Conservation (phyloP, 2,113 vertebrate genomes). For the Campylomormyrus tamandua region DNA sequence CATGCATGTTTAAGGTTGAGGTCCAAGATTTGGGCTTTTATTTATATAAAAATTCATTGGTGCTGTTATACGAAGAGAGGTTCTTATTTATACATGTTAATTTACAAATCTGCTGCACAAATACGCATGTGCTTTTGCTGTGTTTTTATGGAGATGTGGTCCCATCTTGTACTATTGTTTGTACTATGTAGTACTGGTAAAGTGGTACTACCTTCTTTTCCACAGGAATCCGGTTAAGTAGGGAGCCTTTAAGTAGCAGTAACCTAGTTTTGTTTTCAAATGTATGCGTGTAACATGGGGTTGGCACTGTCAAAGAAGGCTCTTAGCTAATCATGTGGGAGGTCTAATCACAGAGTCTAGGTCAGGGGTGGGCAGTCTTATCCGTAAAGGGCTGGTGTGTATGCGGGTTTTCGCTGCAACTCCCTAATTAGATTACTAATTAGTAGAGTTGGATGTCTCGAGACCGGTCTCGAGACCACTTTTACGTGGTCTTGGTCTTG, state of each 20-base stretch:
- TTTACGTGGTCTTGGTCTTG: too few species aligned
- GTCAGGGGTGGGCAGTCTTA: neutral
- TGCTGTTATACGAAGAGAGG: neutral
- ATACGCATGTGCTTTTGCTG: neutral
- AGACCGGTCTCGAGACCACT: too few species aligned
- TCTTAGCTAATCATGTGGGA: neutral
- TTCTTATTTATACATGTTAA: neutral
- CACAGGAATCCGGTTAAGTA: neutral
- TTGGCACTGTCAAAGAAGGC: neutral
- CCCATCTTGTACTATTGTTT: neutral
- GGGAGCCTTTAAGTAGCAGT: neutral
- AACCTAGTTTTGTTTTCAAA: neutral
- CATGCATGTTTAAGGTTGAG: neutral
- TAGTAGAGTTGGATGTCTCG: too few species aligned
- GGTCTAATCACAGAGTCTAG: neutral
- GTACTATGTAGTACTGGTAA: neutral
- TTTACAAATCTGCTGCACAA: neutral
- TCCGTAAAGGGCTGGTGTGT: too few species aligned
- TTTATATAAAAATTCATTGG: neutral
- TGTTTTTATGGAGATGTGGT: neutral
- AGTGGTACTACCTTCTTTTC: neutral
- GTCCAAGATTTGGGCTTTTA: neutral
- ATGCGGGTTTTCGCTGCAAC: too few species aligned
- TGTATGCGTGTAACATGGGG: neutral
- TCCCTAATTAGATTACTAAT: too few species aligned